Evolutionary conservation across 2,797 vertebrate species (phyloP).

Genomic region (Syndactyla subalaris): DNA sequence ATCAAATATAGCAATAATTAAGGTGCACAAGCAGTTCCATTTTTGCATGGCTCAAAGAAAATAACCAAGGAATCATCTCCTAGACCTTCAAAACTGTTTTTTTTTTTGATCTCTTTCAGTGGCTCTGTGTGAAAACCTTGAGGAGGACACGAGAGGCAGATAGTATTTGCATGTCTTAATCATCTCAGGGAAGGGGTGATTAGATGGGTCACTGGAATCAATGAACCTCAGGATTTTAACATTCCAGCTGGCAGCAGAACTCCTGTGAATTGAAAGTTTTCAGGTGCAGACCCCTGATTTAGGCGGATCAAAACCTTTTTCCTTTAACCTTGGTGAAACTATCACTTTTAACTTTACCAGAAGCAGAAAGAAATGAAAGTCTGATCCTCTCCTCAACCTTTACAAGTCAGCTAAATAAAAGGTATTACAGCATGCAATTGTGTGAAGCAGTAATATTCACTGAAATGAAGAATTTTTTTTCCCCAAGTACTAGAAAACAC

Average conservation of each 20-base stretch:
- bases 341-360: not conserved
- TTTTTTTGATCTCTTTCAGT: not conserved
- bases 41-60: not conserved
- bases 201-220: not conserved
- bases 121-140: not conserved
- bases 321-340: not conserved
- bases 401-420: slow-evolving; percentile 28
- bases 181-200: not conserved
- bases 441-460: not conserved
- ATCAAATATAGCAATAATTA: not conserved
- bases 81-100: not conserved
- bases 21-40: not conserved
- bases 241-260: not conserved
- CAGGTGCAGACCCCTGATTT: not conserved
- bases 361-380: not conserved
- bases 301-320: not conserved
- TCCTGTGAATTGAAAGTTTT: not conserved
- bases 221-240: not conserved
- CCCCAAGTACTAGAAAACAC: not conserved
- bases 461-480: not conserved
- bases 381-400: not conserved
- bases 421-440: not conserved
- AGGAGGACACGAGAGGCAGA: not conserved
- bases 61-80: not conserved
- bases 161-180: not conserved